Evolutionary conservation across 1,140 invertebrate species (phyloP).

Genomic region (Pseudomyrmex cubaensis): DNA sequence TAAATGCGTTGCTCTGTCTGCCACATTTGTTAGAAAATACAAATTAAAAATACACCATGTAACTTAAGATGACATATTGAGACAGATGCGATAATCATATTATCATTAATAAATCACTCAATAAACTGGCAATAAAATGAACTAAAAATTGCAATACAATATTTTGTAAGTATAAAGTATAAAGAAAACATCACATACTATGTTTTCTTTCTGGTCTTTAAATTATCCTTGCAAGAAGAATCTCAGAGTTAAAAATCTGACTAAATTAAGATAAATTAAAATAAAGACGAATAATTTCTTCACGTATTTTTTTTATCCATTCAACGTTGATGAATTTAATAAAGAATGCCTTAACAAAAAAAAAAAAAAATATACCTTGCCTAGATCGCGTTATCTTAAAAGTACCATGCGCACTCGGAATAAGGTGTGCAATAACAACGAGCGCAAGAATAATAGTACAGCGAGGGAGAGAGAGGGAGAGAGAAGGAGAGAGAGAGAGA

Average conservation of each 20-base stretch:
- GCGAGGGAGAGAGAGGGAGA: no score
- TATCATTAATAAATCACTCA: neutral
- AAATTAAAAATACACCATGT: neutral
- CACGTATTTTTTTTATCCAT: neutral
- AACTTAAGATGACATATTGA: neutral
- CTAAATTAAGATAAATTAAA: neutral
- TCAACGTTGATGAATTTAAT: neutral
- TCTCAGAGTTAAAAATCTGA: neutral
- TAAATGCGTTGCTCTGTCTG: neutral
- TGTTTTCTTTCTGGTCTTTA: neutral
- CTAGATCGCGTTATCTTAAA: neutral
- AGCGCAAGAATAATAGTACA: constrained; percentile 27
- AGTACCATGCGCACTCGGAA: neutral
- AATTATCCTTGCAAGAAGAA: neutral
- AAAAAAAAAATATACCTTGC: neutral
- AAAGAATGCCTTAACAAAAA: neutral
- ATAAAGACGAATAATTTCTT: neutral
- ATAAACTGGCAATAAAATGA: neutral
- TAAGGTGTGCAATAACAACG: constrained; percentile 3
- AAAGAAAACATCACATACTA: no score
- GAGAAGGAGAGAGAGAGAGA: no score
- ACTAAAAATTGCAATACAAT: no score
- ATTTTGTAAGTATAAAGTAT: no score
- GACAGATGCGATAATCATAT: neutral
- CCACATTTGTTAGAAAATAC: neutral